Evolutionary conservation across 2,888 invertebrate genomes (phyloP), one percentile per base, ranked within the genome.

Genomic region (Neoitamus cyanurus): DNA sequence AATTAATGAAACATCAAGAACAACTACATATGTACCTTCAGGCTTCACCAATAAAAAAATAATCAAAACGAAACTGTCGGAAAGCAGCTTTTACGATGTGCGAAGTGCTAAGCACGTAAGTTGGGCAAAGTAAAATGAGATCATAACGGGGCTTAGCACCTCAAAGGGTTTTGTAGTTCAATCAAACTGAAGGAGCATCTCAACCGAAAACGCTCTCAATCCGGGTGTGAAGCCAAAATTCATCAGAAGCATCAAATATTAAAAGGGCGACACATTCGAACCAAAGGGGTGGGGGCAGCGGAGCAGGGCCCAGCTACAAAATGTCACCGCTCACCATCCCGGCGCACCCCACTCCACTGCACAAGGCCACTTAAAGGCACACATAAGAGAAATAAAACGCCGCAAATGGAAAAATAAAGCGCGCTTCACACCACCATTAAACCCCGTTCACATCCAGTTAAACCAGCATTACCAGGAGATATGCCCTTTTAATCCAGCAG

Each of bases 371-470:
- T 77, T 77, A 77, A 46, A 46, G 42, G 77, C 77, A 77, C 46
- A 77, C 77, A 77, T 80, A 80, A 80, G 34, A 80, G 80, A 20
- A 80, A 68, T 80, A 80, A 80, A 80, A 48, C 34, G 80, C 20
- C 68, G 34, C 80, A 80, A 80, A 73, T 73, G 73, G 73, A 36
- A 77, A 77, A 77, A 42, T 77, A 46, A 77, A 77, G 46, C 77
- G 46, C 77, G 37, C 77, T 77, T 77, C 77, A 77, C 77, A 77
- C 77, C 31, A 42, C 46, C 77, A 77, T 77, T 77, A 42, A 58
- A 68, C 68, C 68, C 80, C 80, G 68, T 80, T 80, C 80, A 80
- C 68, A 80, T 80, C 42, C 68, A 80, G 80, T 48, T 80, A 80
- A 80, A 68, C 68, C 28, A 68, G 80, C 80, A 80, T 68, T 68